These are phyloP conservation scores for Felis chaus DNA, from an alignment of 2,113 vertebrate species.

Conservation along the genomic window DNA sequence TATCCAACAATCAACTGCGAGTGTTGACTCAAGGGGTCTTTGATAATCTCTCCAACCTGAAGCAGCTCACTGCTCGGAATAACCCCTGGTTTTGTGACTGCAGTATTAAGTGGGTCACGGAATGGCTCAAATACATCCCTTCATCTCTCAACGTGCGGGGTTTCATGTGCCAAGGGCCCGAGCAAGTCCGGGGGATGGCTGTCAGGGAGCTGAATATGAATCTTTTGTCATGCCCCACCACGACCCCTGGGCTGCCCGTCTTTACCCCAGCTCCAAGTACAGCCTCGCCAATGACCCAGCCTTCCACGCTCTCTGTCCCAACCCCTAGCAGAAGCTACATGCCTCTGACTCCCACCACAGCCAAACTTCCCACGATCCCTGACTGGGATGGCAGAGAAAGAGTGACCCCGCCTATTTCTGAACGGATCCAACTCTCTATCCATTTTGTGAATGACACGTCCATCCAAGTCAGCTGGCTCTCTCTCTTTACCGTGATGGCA, in stretches of 20 bases:
- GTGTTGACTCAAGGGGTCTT: constrained; percentile 94
- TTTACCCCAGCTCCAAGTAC: constrained; percentile 83
- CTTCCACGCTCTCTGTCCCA: constrained; percentile 66
- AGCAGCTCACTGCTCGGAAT: constrained; percentile 93
- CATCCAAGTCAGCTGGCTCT: constrained; percentile 95
- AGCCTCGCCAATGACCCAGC: constrained; percentile 78
- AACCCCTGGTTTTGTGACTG: constrained; percentile 98
- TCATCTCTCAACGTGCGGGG: constrained; percentile 93
- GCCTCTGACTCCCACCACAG: constrained; percentile 78
- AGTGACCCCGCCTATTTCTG: constrained; percentile 89
- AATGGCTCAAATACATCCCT: constrained; percentile 95
- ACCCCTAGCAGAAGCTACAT: constrained; percentile 73
- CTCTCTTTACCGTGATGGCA: constrained; percentile 92
- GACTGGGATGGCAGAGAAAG: constrained; percentile 81
- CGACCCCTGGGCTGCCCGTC: constrained; percentile 81
- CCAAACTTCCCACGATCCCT: constrained; percentile 86
- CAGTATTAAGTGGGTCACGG: constrained; percentile 96
- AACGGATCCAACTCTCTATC: constrained; percentile 93
- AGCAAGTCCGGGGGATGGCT: constrained; percentile 96
- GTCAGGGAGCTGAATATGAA: constrained; percentile 97
- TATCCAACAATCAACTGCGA: constrained; percentile 96
- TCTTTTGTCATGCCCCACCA: constrained; percentile 92
- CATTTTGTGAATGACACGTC: constrained; percentile 93
- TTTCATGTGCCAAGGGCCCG: constrained; percentile 95
- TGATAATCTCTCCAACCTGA: constrained; percentile 91